Percentiles rank a stretch among this genome's conserved stretches.
phyloP scores from a whole-genome alignment of 2,888 invertebrate species.

The Pimpla rufipes region DNA sequence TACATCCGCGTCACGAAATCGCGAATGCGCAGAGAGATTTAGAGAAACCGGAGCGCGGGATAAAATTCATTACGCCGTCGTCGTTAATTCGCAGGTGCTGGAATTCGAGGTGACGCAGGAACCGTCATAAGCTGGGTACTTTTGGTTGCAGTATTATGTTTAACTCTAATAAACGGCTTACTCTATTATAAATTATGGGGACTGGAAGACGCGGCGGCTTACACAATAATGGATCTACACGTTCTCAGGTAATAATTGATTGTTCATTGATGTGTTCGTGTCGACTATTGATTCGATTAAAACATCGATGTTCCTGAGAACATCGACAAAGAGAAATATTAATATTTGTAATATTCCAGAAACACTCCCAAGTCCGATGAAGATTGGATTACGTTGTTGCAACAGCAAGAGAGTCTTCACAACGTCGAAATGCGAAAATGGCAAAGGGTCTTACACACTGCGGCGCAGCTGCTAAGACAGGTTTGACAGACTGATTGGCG shows the following conservation, averaged over 20 bases:
- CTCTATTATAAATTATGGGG: slow-evolving; percentile 94
- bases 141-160: slow-evolving; percentile 88
- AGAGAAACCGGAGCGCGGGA: not conserved
- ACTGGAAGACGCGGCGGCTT: slow-evolving; percentile 88
- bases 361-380: slow-evolving; percentile 91
- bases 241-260: slow-evolving; percentile 84
- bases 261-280: too few relatives aligned
- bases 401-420: slow-evolving; percentile 93
- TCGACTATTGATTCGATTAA: not conserved
- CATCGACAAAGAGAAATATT: too few relatives aligned
- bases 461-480: slow-evolving; percentile 91
- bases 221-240: slow-evolving; percentile 86
- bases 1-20: not conserved
- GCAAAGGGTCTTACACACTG: slow-evolving; percentile 91
- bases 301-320: not conserved
- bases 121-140: slow-evolving; percentile 86
- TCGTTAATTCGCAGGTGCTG: slow-evolving; percentile 51
- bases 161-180: slow-evolving; percentile 91
- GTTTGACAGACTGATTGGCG: slow-evolving; percentile 84
- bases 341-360: slow-evolving; percentile 83
- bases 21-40: not conserved
- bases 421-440: slow-evolving; percentile 93
- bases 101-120: slow-evolving; percentile 77
- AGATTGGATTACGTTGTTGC: slow-evolving; percentile 93
- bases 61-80: not conserved